Conservation (phyloP, 2,797 vertebrate species). For the Galaxias olidus region DNA sequence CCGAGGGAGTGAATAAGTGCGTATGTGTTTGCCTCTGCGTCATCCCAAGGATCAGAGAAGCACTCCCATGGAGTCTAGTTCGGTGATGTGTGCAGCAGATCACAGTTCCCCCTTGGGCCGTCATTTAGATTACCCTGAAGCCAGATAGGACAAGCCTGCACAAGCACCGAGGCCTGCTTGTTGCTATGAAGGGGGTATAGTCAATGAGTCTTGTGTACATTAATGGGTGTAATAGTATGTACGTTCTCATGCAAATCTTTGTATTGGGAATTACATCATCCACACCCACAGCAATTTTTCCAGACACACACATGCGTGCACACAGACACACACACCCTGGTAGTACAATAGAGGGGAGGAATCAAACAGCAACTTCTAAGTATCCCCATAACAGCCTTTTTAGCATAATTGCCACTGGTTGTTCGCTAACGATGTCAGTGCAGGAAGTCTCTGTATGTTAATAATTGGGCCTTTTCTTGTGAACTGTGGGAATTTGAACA, state of each 20-base stretch:
- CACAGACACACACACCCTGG: slow-evolving; percentile 1
- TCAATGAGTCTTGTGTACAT: no score
- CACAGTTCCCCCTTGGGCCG: not conserved
- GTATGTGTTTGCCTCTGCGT: not conserved
- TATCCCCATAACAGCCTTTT: slow-evolving; percentile 3
- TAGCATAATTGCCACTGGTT: slow-evolving; percentile 17
- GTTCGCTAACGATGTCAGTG: slow-evolving; percentile 3
- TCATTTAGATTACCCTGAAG: slow-evolving; percentile 1
- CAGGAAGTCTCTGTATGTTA: not conserved
- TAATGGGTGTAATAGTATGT: not conserved
- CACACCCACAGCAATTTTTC: no score
- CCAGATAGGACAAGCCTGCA: not conserved
- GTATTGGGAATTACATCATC: not conserved
- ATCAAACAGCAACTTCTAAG: not conserved
- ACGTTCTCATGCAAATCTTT: not conserved
- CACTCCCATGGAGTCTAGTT: not conserved
- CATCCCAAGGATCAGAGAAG: slow-evolving; percentile 4
- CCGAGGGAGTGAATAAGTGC: not conserved
- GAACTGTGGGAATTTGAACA: not conserved
- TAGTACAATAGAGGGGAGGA: not conserved
- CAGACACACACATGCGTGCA: not conserved
- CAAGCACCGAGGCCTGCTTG: not conserved
- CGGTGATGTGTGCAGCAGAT: not conserved
- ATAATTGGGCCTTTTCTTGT: slow-evolving; percentile 1
- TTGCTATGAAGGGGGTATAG: no score